phyloP scores from a whole-genome alignment of 2,797 vertebrate species.

The Hypotaenidia philippensis region DNA sequence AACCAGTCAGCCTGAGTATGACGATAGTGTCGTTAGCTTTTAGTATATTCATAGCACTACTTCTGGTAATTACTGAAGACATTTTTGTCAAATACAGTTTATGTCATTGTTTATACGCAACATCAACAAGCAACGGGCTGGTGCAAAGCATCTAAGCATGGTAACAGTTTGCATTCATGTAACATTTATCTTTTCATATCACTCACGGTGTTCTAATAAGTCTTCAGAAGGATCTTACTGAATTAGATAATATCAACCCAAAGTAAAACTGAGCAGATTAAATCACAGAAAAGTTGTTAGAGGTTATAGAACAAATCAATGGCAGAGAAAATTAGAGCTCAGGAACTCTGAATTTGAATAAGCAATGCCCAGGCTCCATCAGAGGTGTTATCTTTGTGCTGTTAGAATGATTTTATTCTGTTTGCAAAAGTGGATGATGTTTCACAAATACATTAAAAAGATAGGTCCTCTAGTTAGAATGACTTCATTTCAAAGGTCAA shows the following conservation, averaged over 20 bases:
- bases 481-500: background rate
- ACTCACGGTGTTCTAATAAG: background rate
- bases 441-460: background rate
- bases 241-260: background rate
- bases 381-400: background rate
- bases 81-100: background rate
- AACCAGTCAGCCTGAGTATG: background rate
- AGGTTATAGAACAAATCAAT: background rate
- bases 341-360: background rate
- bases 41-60: background rate
- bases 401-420: background rate
- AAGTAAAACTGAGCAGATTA: background rate
- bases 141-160: background rate
- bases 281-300: background rate
- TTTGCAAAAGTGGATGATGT: background rate
- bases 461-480: background rate
- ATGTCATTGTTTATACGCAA: background rate
- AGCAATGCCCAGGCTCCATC: background rate
- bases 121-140: background rate
- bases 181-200: background rate
- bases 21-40: background rate
- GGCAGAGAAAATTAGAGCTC: background rate
- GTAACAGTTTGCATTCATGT: background rate
- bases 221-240: background rate
- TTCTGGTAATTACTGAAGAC: background rate